Percentiles rank a stretch among this genome's conserved stretches.
Evolutionary conservation across 2,888 invertebrate genomes (phyloP).

Genomic region (Pasiphila rectangulata): DNA sequence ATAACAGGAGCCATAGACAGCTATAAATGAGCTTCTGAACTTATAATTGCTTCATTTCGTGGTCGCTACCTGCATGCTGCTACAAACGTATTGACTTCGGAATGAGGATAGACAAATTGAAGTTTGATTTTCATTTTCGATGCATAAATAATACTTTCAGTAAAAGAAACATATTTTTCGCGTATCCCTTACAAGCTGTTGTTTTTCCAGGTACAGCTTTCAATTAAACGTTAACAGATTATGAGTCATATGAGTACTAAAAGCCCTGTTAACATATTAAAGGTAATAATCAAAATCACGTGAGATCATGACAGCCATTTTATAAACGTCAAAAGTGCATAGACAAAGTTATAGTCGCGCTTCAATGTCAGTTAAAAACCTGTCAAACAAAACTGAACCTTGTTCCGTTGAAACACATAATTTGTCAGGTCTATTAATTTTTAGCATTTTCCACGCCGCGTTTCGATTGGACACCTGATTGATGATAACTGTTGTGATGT

Average conservation of each 20-base stretch:
- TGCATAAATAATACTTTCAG: neutral
- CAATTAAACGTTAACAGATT: too few relatives aligned
- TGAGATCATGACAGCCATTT: slow-evolving; percentile 46
- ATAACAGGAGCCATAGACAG: slow-evolving; percentile 74
- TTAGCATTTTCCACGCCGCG: slow-evolving; percentile 44
- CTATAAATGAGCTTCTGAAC: slow-evolving; percentile 76
- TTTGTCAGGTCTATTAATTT: slow-evolving; percentile 39
- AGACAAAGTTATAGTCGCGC: slow-evolving; percentile 57
- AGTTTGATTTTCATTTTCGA: neutral
- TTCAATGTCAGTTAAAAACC: slow-evolving; percentile 23
- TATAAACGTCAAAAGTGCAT: slow-evolving; percentile 63
- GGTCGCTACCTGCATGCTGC: slow-evolving; percentile 51
- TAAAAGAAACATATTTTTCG: neutral
- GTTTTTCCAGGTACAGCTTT: too few relatives aligned
- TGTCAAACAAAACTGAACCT: slow-evolving; percentile 23
- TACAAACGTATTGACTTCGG: slow-evolving; percentile 22
- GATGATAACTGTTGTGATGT: slow-evolving; percentile 68
- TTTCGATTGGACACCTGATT: slow-evolving; percentile 64
- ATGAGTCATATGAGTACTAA: slow-evolving; percentile 32
- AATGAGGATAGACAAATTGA: slow-evolving; percentile 14
- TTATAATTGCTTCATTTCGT: slow-evolving; percentile 79
- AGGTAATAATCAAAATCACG: slow-evolving; percentile 50
- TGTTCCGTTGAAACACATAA: slow-evolving; percentile 21
- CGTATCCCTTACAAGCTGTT: too few relatives aligned
- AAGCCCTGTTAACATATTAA: slow-evolving; percentile 50